phyloP scores from a whole-genome alignment of 1,140 invertebrate species.

The Heliothis virescens region DNA sequence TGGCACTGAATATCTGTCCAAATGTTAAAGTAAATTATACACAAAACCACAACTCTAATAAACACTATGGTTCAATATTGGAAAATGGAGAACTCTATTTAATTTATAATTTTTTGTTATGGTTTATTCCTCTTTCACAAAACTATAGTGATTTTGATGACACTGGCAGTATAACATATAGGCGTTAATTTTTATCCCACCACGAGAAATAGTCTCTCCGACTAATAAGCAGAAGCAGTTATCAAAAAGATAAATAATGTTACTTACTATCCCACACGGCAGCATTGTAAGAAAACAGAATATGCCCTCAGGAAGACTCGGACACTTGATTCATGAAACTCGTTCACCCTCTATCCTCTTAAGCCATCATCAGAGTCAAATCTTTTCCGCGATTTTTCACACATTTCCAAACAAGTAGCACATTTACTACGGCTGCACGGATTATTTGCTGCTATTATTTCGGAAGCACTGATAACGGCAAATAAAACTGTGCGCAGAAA shows the following conservation, averaged over 20 bases:
- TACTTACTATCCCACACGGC: not conserved
- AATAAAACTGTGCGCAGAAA: not conserved
- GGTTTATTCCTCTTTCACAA: too few species aligned
- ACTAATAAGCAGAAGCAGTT: not conserved
- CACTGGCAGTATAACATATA: too few species aligned
- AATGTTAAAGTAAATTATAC: too few species aligned
- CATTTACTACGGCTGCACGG: not conserved
- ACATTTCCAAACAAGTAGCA: not conserved
- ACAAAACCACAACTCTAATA: too few species aligned
- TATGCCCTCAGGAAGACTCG: not conserved
- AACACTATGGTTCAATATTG: too few species aligned
- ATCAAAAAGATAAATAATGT: not conserved
- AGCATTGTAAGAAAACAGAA: not conserved
- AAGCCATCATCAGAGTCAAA: not conserved
- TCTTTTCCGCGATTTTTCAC: not conserved
- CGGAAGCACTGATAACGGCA: not conserved
- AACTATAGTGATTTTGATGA: too few species aligned
- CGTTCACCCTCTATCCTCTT: not conserved
- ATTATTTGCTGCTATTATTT: not conserved
- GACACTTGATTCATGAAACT: not conserved
- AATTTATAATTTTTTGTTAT: too few species aligned
- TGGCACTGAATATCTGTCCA: too few species aligned
- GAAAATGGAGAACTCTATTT: too few species aligned
- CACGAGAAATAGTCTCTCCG: too few species aligned
- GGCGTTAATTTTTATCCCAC: too few species aligned